Base-by-base conservation (phyloP, 2,888 invertebrate species). In the Tortricodes alternella region DNA sequence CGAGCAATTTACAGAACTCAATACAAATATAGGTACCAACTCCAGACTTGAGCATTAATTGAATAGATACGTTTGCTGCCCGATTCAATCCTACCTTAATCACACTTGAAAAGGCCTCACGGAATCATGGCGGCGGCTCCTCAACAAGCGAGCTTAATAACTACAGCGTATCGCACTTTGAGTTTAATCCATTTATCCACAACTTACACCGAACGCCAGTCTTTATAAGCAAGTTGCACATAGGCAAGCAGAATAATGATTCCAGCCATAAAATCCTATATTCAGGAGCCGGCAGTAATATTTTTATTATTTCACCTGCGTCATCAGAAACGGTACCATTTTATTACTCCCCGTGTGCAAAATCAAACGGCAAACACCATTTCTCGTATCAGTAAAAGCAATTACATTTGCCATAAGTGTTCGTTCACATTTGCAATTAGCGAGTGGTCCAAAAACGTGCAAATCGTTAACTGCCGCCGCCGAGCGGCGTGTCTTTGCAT, bases 341-440 rank as follows among this genome's bases (percentile, higher is more conserved):
- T 56, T 50, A 56, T 56, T 56, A 56, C 38, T 16, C 35, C 15
- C 44, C 55, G 21, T 66, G 62, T 62, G 67, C 66, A 74, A 73
- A 80, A 82, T 79, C 78, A 75, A 79, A 77, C 64, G 65, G 70
- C 73, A 76, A 78, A 80, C 81, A 79, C 70, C 72, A 71, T 79
- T 81, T 77, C 76, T 74, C 69, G 74, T 84, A 84, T 84, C 84
- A 81, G 79, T 72, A 77, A 83, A 85, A 88, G 84, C 88, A 88
- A 89, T 89, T 88, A 89, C 82, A 89, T 79, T 85, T 77, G 74
- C 85, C 85, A 80, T 85, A 87, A 89, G 88, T 85, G 84, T 87
- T 84, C 87, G 83, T 84, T 83, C 85, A 86, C 83, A 89, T 88
- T 88, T 81, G 88, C 87, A 89, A 90, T 90, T 89, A 89, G 89